A percentile compares a stretch with the other conserved stretches of the same genome.
Conservation (phyloP, 2,888 invertebrate species). For the Galeopsomyia nigrocyanea region DNA sequence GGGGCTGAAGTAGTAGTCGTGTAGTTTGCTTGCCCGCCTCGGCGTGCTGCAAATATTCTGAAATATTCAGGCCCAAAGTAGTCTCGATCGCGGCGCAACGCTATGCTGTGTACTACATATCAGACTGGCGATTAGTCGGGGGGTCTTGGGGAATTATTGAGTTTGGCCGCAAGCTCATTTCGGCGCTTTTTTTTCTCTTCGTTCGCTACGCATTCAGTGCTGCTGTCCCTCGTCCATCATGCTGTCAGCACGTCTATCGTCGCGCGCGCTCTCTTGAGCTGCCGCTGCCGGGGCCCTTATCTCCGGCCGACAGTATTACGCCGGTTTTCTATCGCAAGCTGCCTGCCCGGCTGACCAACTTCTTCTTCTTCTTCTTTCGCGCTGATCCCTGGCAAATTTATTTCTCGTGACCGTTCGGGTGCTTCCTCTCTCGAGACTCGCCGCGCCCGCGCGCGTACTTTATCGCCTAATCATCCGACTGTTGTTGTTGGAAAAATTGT, state of each 20-base stretch:
- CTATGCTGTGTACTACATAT: not conserved
- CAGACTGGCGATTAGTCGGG: not conserved
- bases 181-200: constrained; percentile 9
- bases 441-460: not conserved
- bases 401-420: not conserved
- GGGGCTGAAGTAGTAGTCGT: too few species aligned
- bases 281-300: constrained; percentile 1
- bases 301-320: constrained; percentile 3
- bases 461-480: not conserved
- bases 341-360: too few species aligned
- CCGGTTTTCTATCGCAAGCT: too few species aligned
- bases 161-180: constrained; percentile 20
- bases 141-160: constrained; percentile 1
- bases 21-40: not conserved
- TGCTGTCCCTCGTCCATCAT: constrained; percentile 34
- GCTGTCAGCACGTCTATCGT: constrained; percentile 32
- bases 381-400: not conserved
- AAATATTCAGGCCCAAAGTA: not conserved
- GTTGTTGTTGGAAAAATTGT: not conserved
- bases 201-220: not conserved
- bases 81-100: not conserved
- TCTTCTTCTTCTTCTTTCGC: too few species aligned
- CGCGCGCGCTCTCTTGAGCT: not conserved
- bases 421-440: not conserved
- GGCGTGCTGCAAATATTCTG: not conserved